Evolutionary conservation across 2,113 vertebrate genomes (phyloP).

Genomic region (Fukomys damarensis): DNA sequence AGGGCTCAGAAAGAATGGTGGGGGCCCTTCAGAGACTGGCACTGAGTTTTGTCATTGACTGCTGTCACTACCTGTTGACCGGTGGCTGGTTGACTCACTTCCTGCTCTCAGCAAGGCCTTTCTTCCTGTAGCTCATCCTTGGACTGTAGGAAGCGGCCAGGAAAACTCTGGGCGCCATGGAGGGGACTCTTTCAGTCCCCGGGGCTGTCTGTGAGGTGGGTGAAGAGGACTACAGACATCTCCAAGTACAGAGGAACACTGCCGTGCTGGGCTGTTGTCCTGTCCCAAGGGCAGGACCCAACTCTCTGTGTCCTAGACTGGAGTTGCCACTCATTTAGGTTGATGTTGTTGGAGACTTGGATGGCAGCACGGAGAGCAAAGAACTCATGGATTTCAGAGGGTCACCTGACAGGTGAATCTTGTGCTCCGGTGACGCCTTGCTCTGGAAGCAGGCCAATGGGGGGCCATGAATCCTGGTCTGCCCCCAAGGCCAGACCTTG

Average conservation of each 20-base stretch:
- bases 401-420: neutral
- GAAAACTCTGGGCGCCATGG: too few relatives aligned
- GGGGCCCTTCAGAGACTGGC: conserved; percentile 13
- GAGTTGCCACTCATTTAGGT: neutral
- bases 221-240: neutral
- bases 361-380: neutral
- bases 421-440: too few relatives aligned
- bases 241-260: fast-evolving
- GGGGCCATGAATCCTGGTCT: neutral
- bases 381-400: fast-evolving
- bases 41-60: neutral
- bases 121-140: neutral
- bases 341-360: neutral
- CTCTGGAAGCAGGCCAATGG: neutral
- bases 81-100: neutral
- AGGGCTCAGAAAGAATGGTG: conserved; percentile 18
- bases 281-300: neutral
- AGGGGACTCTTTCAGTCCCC: too few relatives aligned
- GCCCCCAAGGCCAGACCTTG: neutral
- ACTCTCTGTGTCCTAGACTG: neutral
- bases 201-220: neutral
- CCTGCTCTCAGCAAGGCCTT: neutral
- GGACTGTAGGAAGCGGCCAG: neutral
- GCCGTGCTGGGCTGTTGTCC: fast-evolving
- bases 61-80: too few relatives aligned